Evolutionary conservation across 2,888 invertebrate genomes (phyloP).

Genomic region (Dicyrtoma fusca): DNA sequence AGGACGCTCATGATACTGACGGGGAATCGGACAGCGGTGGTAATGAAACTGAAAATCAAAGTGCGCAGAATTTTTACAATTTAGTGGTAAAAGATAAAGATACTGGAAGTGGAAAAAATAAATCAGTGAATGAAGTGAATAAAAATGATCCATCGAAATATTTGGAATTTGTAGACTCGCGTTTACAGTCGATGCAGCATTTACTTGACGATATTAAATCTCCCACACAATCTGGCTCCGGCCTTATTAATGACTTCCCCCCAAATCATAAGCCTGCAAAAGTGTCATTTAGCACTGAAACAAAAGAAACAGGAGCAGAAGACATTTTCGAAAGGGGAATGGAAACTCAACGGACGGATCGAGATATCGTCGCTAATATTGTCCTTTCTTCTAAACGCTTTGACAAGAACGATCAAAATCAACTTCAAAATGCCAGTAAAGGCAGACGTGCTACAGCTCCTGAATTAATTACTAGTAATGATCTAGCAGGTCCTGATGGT

Average conservation of each 20-base stretch:
- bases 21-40: too few relatives aligned
- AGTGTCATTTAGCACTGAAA: background rate
- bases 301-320: background rate
- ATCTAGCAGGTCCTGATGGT: background rate
- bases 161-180: constrained; percentile 19
- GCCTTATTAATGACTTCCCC: too few relatives aligned
- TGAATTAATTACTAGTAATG: background rate
- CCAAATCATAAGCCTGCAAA: background rate
- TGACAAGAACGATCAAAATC: background rate
- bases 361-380: constrained; percentile 19
- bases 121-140: background rate
- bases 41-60: too few relatives aligned
- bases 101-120: background rate
- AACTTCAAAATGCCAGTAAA: background rate
- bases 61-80: background rate
- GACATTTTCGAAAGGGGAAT: background rate
- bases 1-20: background rate
- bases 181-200: constrained; percentile 9
- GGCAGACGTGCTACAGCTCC: constrained; percentile 10
- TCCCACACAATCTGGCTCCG: too few relatives aligned
- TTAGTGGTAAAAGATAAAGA: background rate
- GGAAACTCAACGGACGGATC: constrained; percentile 1
- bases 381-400: background rate
- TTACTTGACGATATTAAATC: constrained; percentile 1
- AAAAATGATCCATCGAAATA: background rate